A percentile compares a stretch with the other conserved stretches of the same genome.
Conservation (phyloP, 2,797 vertebrate genomes). For the Buceros bicornis region DNA sequence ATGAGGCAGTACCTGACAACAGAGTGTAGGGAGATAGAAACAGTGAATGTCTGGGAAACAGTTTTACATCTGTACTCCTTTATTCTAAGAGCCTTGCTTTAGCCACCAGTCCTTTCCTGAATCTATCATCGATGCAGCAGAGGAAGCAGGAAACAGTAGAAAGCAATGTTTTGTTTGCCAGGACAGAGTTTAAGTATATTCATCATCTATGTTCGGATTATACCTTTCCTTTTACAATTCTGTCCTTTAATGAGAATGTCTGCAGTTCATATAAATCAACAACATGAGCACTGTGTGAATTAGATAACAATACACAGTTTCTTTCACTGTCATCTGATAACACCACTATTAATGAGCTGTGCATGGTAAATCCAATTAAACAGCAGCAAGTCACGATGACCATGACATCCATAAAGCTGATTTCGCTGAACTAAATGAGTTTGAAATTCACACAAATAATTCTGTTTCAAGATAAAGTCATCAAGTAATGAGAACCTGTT, state of each 20-base stretch:
- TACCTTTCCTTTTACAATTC: neutral
- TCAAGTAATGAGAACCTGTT: neutral
- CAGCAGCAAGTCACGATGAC: neutral
- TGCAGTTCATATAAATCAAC: neutral
- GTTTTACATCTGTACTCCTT: neutral
- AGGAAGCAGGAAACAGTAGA: neutral
- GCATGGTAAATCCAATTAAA: neutral
- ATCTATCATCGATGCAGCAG: neutral
- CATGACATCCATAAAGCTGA: neutral
- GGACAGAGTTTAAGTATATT: slow-evolving; percentile 20
- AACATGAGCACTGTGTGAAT: neutral
- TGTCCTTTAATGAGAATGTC: neutral
- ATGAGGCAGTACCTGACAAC: neutral
- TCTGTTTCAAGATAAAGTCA: neutral
- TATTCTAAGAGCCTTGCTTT: neutral
- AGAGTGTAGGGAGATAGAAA: neutral
- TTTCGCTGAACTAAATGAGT: neutral
- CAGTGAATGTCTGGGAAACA: neutral
- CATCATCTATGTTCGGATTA: slow-evolving; percentile 6
- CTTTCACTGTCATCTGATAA: neutral
- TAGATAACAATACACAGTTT: neutral
- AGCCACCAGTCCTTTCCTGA: neutral
- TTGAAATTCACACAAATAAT: neutral
- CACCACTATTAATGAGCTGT: neutral
- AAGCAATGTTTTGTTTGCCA: slow-evolving; percentile 15